A percentile compares a stretch with the other conserved stretches of the same genome.
These are phyloP conservation scores for Caenorhabditis plicata DNA, from an alignment of 2,888 invertebrate species.

Conservation along the genomic window DNA sequence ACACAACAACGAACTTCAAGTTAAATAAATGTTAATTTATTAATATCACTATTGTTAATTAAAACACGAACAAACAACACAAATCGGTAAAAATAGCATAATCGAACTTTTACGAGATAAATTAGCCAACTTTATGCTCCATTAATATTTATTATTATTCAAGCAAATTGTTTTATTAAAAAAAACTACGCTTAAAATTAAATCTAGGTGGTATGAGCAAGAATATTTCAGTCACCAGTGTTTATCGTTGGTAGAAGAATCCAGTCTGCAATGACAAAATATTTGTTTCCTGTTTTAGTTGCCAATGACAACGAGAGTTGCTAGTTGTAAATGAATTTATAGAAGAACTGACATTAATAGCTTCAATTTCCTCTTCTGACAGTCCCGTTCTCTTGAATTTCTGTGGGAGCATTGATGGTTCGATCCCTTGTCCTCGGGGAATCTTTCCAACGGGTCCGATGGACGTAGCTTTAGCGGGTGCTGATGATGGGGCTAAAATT, in stretches of 20 bases:
- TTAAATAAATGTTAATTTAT: no score
- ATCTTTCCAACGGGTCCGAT: constrained; percentile 55
- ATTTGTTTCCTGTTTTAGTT: neutral
- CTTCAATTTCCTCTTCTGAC: constrained; percentile 57
- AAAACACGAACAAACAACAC: no score
- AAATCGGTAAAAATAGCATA: no score
- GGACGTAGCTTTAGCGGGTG: constrained; percentile 34
- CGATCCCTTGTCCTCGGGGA: constrained; percentile 49
- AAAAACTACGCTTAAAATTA: no score
- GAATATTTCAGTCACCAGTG: neutral
- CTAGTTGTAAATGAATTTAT: neutral
- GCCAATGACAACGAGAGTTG: neutral
- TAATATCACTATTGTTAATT: no score
- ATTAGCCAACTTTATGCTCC: no score
- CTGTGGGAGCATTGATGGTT: constrained; percentile 42
- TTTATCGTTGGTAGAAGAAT: constrained; percentile 25
- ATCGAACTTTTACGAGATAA: no score
- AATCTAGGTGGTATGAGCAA: constrained; percentile 2
- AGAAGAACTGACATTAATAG: constrained; percentile 55
- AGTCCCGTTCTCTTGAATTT: constrained; percentile 49
- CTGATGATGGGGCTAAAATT: constrained; percentile 2
- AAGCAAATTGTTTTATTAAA: no score
- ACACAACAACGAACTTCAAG: no score
- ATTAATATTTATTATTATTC: no score
- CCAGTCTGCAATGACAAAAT: constrained; percentile 20